These are phyloP conservation scores for Eciton burchellii DNA, from an alignment of 1,140 invertebrate species.

Conservation along the genomic window DNA sequence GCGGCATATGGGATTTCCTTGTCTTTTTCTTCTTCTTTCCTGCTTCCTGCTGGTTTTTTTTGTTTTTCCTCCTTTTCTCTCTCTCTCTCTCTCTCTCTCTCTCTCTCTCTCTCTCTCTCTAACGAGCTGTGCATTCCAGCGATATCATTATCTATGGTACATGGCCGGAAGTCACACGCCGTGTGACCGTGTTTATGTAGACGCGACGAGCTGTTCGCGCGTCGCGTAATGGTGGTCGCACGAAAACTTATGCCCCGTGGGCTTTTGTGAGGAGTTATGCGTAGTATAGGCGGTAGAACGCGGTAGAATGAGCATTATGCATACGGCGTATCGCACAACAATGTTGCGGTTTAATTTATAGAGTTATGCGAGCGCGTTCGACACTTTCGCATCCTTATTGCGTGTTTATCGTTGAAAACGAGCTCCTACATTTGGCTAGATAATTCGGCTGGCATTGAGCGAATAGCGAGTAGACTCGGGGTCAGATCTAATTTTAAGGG, in stretches of 20 bases:
- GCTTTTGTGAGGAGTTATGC: conserved; percentile 3
- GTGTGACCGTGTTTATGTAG: conserved; percentile 63
- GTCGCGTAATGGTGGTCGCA: neutral
- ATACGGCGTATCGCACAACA: conserved; percentile 11
- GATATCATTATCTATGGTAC: conserved; percentile 72
- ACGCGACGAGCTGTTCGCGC: conserved; percentile 32
- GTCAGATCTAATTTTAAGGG: too few species aligned
- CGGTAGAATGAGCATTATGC: neutral
- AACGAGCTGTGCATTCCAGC: conserved; percentile 59
- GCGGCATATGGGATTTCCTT: too few species aligned
- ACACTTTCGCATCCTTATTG: conserved; percentile 1
- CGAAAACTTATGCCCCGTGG: conserved; percentile 9
- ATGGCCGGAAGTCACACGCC: conserved; percentile 72
- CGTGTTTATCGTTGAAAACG: neutral
- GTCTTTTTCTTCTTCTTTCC: too few species aligned
- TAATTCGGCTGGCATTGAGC: too few species aligned
- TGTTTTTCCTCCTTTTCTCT: too few species aligned
- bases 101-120: too few species aligned
- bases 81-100: too few species aligned
- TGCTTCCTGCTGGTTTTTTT: conserved; percentile 47
- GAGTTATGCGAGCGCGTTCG: conserved; percentile 20
- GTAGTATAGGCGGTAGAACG: neutral
- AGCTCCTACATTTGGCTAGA: neutral
- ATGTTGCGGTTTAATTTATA: conserved; percentile 37
- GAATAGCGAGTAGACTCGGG: neutral